Evolutionary conservation across 2,113 vertebrate species (phyloP).

Genomic region (Myiozetetes cayanensis): DNA sequence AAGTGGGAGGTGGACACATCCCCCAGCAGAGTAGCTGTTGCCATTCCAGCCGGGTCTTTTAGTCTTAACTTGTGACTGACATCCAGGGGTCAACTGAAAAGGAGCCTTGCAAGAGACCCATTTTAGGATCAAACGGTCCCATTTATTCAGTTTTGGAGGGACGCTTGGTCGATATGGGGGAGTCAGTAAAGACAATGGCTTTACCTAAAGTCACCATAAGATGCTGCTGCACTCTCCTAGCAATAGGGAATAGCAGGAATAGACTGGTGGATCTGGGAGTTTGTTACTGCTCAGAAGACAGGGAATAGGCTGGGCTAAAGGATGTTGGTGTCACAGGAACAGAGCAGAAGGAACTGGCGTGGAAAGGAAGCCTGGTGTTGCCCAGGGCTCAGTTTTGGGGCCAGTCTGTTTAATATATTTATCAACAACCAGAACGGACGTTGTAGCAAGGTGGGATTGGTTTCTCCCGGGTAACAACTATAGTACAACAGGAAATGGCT

Average conservation of each 20-base stretch:
- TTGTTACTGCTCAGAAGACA: not conserved
- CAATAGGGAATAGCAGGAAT: not conserved
- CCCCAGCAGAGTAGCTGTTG: slow-evolving; percentile 2
- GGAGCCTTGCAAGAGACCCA: not conserved
- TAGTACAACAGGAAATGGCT: not conserved
- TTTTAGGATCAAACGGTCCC: not conserved
- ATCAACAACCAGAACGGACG: not conserved
- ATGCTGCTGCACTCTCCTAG: not conserved
- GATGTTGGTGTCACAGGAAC: not conserved
- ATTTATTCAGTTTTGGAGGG: not conserved
- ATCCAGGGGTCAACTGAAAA: not conserved
- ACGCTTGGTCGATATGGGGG: rapidly evolving
- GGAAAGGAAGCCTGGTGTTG: too few species aligned
- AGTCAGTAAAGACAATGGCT: not conserved
- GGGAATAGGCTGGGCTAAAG: not conserved
- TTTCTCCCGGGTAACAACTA: not conserved
- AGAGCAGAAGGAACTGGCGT: not conserved
- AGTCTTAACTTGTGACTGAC: not conserved
- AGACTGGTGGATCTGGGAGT: not conserved
- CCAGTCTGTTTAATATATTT: not conserved
- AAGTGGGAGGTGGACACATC: not conserved
- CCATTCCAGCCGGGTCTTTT: not conserved
- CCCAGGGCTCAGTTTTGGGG: rapidly evolving
- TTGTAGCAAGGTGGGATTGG: not conserved
- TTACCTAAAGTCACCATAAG: not conserved